Base-by-base conservation (phyloP, 1,140 invertebrate genomes). In the Drosophila sp. region DNA sequence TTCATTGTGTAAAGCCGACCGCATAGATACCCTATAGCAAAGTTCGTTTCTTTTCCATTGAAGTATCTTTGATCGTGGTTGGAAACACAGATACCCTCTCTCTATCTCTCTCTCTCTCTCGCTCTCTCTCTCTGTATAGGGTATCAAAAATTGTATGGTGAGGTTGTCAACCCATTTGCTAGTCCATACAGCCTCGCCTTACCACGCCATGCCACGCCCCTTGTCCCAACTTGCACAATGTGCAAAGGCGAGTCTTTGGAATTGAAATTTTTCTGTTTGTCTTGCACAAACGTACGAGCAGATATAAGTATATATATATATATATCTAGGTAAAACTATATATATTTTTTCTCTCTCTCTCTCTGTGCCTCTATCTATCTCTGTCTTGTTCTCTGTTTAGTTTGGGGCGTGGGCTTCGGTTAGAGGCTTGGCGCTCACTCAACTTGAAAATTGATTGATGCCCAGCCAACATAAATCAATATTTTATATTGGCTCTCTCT, bases 391-490 rank as follows among this genome's bases (percentile, higher is more conserved):
- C 25, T 47, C 44, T 2, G 44, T 47, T 47, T 47, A 47, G 17
- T 10, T 33, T 25, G 47, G 54, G 74, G 74, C 73, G 74, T 77
- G 73, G 56, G 62, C 70, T 64, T 60, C 25, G 44, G 2, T 69
- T 50, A 55, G 54, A 60, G 77, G 76, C 70, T 68, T 68, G 77
- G 76, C 77, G 76, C 76, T 79, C 79, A 76, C 55, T 79, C 75
- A 79, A 78, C 69, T 77, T 74, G 79, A 83, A 83, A 83, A 83
- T 81, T 83, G 80, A 83, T 83, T 83, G 80, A 83, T 83, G 80
- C 75, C 75, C 75, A 72, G 66, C 60, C 60, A 56, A 61, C 75
- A 79, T 79, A 79, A 78, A 79, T 79, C 76, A 78, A 78, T 78
- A 78, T 78, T 78, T 78, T 78, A 77, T 77, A 77, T 77, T 77